Evolutionary conservation across 1,140 invertebrate genomes (phyloP).

Genomic region (Neoseiulus cucumeris): DNA sequence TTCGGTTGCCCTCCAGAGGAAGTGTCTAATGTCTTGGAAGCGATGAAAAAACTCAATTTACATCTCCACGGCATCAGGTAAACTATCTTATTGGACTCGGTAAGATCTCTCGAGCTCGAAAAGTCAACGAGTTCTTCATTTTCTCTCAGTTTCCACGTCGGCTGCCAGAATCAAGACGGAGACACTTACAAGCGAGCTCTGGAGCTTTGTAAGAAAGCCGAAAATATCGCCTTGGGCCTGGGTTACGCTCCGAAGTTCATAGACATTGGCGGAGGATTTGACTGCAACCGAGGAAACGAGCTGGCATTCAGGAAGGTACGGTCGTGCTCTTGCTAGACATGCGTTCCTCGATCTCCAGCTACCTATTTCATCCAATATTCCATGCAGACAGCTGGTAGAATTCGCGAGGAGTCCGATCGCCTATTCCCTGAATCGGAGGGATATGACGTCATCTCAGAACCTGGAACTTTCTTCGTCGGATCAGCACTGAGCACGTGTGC

Average conservation of each 20-base stretch:
- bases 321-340: no score
- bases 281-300: background rate
- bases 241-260: background rate
- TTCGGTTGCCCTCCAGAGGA: background rate
- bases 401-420: background rate
- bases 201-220: background rate
- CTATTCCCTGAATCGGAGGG: background rate
- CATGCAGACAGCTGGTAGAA: background rate
- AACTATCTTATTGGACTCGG: no score
- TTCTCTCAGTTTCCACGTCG: background rate
- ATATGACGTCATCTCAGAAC: background rate
- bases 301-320: background rate
- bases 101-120: no score
- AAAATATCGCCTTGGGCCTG: background rate
- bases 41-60: no score
- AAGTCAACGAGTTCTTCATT: no score
- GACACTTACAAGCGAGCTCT: background rate
- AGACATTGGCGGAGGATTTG: background rate
- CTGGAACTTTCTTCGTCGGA: slow-evolving; percentile 2
- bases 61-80: no score
- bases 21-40: background rate
- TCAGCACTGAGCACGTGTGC: background rate
- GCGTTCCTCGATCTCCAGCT: no score
- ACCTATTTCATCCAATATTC: no score
- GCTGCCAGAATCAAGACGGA: background rate